phyloP scores from a whole-genome alignment of 2,888 invertebrate species.

The Nephrocerus scutellatus region DNA sequence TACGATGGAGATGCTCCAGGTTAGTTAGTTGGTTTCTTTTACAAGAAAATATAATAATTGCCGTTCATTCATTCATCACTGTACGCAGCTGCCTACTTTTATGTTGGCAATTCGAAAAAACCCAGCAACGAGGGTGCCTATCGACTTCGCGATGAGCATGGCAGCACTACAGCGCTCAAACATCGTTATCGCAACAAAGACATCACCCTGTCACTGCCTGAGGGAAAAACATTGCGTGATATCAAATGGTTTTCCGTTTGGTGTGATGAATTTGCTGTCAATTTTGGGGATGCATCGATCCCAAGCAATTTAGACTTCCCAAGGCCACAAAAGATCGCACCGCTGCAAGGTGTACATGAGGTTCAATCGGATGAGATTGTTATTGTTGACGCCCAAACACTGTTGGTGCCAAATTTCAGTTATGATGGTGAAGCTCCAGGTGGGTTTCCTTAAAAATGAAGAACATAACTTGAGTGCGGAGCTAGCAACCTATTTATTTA shows the following conservation, averaged over 20 bases:
- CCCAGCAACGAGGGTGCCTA: constrained; percentile 62
- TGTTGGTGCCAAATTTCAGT: constrained; percentile 81
- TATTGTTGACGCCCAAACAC: constrained; percentile 86
- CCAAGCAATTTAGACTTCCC: constrained; percentile 74
- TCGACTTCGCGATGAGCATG: constrained; percentile 76
- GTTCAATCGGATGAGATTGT: constrained; percentile 81
- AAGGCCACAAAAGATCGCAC: constrained; percentile 70
- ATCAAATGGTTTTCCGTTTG: constrained; percentile 85
- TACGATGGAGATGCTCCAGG: constrained; percentile 90
- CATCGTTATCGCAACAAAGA: constrained; percentile 74
- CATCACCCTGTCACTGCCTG: constrained; percentile 78
- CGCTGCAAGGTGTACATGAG: constrained; percentile 72
- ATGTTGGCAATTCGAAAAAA: constrained; percentile 66
- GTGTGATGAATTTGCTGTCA: constrained; percentile 86
- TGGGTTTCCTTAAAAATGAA: constrained; percentile 40
- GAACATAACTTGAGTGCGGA: not conserved
- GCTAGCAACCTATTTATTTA: not conserved
- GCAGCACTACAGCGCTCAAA: constrained; percentile 64
- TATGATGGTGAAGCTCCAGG: constrained; percentile 92
- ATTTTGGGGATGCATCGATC: constrained; percentile 82
- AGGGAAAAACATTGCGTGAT: constrained; percentile 74
- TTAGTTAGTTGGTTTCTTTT: constrained; percentile 41
- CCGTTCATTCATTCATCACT: not conserved
- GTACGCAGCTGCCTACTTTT: constrained; percentile 77
- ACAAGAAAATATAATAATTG: not conserved